phyloP scores from a whole-genome alignment of 2,888 invertebrate species.

The Meiosimyza platycephala region DNA sequence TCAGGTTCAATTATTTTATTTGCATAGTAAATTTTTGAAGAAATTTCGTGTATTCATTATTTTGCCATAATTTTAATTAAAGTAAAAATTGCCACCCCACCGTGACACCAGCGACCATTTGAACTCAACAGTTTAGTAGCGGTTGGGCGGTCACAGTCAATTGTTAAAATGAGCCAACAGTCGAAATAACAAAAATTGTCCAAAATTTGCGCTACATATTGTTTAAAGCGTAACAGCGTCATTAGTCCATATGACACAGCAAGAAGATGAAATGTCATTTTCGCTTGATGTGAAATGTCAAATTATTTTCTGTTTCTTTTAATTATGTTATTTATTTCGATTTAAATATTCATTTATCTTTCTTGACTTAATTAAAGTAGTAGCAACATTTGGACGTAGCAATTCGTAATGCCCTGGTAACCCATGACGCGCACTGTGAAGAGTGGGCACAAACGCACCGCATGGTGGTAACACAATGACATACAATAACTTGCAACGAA shows the following conservation, averaged over 20 bases:
- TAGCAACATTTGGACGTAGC: not conserved
- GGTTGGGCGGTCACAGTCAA: not conserved
- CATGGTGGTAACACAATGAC: slow-evolving; percentile 32
- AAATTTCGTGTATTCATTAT: too few relatives aligned
- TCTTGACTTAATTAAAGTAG: not conserved
- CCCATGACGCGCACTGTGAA: not conserved
- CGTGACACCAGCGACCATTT: too few relatives aligned
- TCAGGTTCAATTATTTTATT: too few relatives aligned
- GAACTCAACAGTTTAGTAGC: too few relatives aligned
- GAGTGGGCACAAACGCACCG: slow-evolving; percentile 27
- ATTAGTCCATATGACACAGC: too few relatives aligned
- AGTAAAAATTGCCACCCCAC: too few relatives aligned
- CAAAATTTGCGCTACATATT: not conserved
- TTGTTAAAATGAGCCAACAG: slow-evolving; percentile 3
- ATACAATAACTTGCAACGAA: slow-evolving; percentile 13
- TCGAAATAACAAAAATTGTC: too few relatives aligned
- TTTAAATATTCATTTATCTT: not conserved
- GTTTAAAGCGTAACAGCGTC: too few relatives aligned
- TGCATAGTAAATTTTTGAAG: too few relatives aligned
- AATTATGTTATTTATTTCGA: slow-evolving; percentile 18
- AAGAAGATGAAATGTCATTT: not conserved
- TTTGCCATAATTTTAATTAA: too few relatives aligned
- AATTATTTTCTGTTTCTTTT: not conserved
- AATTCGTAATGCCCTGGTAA: slow-evolving; percentile 23
- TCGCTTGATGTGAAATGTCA: slow-evolving; percentile 12